Evolutionary conservation across 2,797 vertebrate species (phyloP), one percentile per base, ranked within the genome.

Genomic region (Dermochelys coriacea): DNA sequence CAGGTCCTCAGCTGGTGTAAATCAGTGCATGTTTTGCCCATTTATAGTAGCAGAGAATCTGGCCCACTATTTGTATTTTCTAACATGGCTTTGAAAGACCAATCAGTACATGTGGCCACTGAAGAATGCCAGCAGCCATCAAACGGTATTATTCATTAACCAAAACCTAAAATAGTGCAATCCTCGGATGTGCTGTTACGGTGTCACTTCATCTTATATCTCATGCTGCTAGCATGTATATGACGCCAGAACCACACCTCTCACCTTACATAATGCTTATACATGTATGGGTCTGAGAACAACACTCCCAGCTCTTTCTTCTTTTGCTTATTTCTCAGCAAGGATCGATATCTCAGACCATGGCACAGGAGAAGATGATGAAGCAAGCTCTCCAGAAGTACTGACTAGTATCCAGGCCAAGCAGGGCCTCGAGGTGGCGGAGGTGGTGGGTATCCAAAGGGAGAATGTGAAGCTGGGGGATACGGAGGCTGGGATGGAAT

Each of bases 351-450:
- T 95, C 90, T 95, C 89, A 49, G 92, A 81, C 25, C 82, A 47
- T 16, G 57, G 10, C 49, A 4, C 64, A 55, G 89, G 88, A 71
- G 61, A 75, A 86, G 91, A 75, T 18, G 23, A 82, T 27, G 54
- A 37, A 79, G 52, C 91, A 51, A 0, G 1, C 68, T 81, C 59
- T 57, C 59, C n/a, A 0, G 47, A 51, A 52, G 49, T 11, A 29
- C 51, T 0, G 7, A 45, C 90, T 97, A 98, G 88, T 98, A 98
- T 41, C 98, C 96, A 19, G 98, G 96, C 98, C 98, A 98, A 90
- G 95, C 5, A 6, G 97, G 97, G 5, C 92, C 97, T 7, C 82
- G 97, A 79, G 98, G 95, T 81, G 80, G 95, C 0, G 96, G 91
- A 84, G 91, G 91, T 0, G 97, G 94, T 1, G 96, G 95, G 55